Evolutionary conservation across 2,113 vertebrate genomes (phyloP).

Genomic region (Myrmophylax atrothorax): DNA sequence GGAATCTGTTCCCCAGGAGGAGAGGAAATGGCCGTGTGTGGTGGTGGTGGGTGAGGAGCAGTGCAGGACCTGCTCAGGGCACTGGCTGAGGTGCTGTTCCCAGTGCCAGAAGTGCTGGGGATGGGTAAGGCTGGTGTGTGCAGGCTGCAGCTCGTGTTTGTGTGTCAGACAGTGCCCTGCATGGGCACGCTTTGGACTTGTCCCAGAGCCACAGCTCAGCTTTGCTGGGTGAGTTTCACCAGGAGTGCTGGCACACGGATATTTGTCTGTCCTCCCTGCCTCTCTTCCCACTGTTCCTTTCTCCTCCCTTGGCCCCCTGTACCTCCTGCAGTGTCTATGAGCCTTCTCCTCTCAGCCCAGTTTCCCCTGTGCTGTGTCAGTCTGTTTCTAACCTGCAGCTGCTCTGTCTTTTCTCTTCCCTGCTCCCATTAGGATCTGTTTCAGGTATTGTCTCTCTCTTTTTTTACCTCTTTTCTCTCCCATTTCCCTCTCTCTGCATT

Average conservation of each 20-base stretch:
- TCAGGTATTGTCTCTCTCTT: slow-evolving; percentile 85
- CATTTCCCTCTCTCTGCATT: not conserved
- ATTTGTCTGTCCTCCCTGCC: not conserved
- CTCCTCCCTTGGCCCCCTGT: not conserved
- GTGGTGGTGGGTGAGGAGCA: rapidly evolving
- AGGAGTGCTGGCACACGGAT: not conserved
- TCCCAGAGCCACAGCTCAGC: not conserved
- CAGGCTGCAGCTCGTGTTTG: not conserved
- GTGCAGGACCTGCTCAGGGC: not conserved
- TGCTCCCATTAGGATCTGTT: slow-evolving; percentile 93
- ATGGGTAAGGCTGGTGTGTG: not conserved
- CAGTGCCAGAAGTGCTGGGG: rapidly evolving
- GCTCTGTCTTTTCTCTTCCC: slow-evolving; percentile 74
- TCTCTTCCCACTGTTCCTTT: not conserved
- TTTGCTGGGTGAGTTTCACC: not conserved
- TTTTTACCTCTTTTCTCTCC: slow-evolving; percentile 3
- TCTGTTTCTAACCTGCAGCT: slow-evolving; percentile 73
- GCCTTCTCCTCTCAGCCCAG: not conserved
- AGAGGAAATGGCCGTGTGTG: not conserved
- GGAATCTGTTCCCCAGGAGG: not conserved
- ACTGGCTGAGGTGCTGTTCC: rapidly evolving
- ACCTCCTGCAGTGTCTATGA: not conserved
- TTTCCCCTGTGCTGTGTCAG: not conserved
- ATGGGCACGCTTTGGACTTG: rapidly evolving
- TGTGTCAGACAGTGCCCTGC: not conserved